Evolutionary conservation across 2,797 vertebrate genomes (phyloP).

Genomic region (Threskiornis aethiopicus): DNA sequence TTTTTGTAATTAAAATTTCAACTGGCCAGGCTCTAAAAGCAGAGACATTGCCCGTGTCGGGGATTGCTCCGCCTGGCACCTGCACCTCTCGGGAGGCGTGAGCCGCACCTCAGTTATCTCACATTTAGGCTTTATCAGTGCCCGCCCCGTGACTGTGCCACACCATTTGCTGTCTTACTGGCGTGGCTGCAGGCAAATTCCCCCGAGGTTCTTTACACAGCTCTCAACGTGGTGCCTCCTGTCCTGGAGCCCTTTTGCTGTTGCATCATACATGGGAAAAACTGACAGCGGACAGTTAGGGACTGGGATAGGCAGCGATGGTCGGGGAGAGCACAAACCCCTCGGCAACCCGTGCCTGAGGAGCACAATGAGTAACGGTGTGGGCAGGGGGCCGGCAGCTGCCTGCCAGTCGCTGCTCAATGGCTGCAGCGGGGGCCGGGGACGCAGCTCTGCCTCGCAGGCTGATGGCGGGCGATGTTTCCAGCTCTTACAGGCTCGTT

Average conservation of each 20-base stretch:
- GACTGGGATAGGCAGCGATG: rapidly evolving
- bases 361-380: rapidly evolving
- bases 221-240: neutral
- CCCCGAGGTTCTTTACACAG: neutral
- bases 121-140: neutral
- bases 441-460: too few species aligned
- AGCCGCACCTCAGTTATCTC: neutral
- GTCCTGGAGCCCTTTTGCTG: neutral
- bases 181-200: rapidly evolving
- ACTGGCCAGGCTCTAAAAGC: rapidly evolving
- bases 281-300: rapidly evolving
- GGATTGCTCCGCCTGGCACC: neutral
- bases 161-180: neutral
- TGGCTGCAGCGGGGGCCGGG: rapidly evolving
- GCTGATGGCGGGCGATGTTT: neutral
- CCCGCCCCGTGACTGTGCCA: neutral
- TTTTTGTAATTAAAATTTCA: neutral
- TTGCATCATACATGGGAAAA: neutral
- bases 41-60: neutral
- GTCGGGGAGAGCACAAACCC: neutral
- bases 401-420: rapidly evolving
- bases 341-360: rapidly evolving
- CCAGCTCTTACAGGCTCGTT: constrained; percentile 51
- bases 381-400: neutral
- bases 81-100: neutral